Conservation (phyloP, 2,888 invertebrate genomes). For the Seira musarum region DNA sequence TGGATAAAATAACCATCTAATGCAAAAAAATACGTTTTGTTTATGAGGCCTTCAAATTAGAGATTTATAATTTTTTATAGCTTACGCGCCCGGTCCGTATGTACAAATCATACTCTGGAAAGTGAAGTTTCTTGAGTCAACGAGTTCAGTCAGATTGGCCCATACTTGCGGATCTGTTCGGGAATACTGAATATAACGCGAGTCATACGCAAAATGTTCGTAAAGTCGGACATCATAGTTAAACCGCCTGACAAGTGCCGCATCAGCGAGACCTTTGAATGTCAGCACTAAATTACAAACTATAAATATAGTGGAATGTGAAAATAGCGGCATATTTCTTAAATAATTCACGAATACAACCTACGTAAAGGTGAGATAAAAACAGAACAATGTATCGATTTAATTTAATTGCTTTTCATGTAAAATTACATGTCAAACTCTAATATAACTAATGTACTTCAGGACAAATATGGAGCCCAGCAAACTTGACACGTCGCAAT, state of each 20-base stretch:
- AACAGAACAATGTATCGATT: too few relatives aligned
- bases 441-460: too few relatives aligned
- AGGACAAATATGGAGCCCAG: too few relatives aligned
- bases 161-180: constrained; percentile 28
- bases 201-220: constrained; percentile 44
- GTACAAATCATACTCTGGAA: constrained; percentile 44
- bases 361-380: too few relatives aligned
- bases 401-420: too few relatives aligned
- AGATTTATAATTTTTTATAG: not conserved
- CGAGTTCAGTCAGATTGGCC: constrained; percentile 19
- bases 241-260: constrained; percentile 24
- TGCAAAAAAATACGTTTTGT: not conserved
- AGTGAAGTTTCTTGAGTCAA: constrained; percentile 1
- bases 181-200: constrained; percentile 42
- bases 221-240: constrained; percentile 44
- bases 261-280: too few relatives aligned
- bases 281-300: too few relatives aligned
- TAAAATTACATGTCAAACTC: too few relatives aligned
- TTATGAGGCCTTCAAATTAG: not conserved
- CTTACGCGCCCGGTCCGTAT: constrained; percentile 44
- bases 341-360: too few relatives aligned
- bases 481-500: too few relatives aligned
- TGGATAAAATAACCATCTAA: constrained; percentile 47
- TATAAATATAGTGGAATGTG: too few relatives aligned
- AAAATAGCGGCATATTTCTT: too few relatives aligned